These are phyloP conservation scores for Bacillus rossius DNA, from an alignment of 1,140 invertebrate genomes.

Conservation along the genomic window DNA sequence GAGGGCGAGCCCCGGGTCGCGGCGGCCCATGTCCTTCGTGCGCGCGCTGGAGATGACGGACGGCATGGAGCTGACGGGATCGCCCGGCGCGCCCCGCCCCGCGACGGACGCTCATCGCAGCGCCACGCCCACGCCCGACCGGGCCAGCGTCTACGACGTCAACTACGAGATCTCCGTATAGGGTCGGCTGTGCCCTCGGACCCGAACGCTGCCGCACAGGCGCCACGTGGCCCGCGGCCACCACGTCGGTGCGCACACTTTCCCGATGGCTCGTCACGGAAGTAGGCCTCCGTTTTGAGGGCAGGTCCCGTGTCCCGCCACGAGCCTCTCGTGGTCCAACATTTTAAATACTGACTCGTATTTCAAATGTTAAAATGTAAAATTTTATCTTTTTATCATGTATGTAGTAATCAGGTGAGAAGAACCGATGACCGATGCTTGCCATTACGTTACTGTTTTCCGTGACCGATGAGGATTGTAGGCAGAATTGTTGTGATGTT, in stretches of 20 bases:
- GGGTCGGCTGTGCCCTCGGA: constrained; percentile 22
- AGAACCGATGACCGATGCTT: too few species aligned
- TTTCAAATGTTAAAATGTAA: too few species aligned
- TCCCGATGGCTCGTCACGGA: constrained; percentile 10
- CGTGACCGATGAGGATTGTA: too few species aligned
- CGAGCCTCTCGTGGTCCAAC: too few species aligned
- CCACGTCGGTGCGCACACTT: constrained; percentile 9
- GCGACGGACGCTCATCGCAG: constrained; percentile 28
- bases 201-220: constrained; percentile 10
- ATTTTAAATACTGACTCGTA: too few species aligned
- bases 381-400: too few species aligned
- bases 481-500: too few species aligned
- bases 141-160: constrained; percentile 89
- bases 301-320: too few species aligned
- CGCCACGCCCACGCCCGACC: constrained; percentile 65
- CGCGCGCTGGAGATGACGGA: constrained; percentile 88
- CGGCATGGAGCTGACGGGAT: constrained; percentile 59
- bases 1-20: constrained; percentile 32
- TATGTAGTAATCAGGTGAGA: too few species aligned
- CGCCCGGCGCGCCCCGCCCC: constrained; percentile 33
- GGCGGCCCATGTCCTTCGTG: constrained; percentile 87
- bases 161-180: constrained; percentile 94
- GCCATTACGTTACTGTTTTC: too few species aligned
- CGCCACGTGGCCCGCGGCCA: constrained; percentile 5
- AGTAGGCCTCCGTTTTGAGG: too few species aligned